A percentile compares a stretch with the other conserved stretches of the same genome.
Evolutionary conservation across 2,113 vertebrate genomes (phyloP).

Genomic region (Thunnus maccoyii): DNA sequence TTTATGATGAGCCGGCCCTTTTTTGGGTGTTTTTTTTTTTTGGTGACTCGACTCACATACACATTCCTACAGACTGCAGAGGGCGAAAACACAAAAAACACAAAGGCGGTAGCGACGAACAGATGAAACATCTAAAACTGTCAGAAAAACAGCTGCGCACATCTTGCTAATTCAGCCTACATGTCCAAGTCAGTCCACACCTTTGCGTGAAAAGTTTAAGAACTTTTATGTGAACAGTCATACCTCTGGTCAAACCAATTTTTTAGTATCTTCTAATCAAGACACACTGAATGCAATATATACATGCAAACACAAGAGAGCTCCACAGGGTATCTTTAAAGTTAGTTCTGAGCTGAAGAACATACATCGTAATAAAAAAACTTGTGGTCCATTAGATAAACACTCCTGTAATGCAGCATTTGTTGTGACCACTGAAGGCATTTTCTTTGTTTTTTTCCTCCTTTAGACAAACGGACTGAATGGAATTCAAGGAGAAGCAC

Average conservation of each 20-base stretch:
- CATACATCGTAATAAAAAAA: neutral
- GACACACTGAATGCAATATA: neutral
- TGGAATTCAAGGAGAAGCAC: conserved; percentile 85
- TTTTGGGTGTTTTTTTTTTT: neutral
- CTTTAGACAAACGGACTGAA: conserved; percentile 83
- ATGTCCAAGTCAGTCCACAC: too few species aligned
- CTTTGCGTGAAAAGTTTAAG: too few species aligned
- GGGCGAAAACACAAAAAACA: neutral
- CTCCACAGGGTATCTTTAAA: conserved; percentile 60
- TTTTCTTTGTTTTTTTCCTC: conserved; percentile 72
- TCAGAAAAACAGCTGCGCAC: neutral
- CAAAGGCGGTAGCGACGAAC: too few species aligned
- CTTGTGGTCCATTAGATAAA: neutral
- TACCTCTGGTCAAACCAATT: too few species aligned
- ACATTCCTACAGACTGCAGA: neutral
- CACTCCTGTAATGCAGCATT: neutral
- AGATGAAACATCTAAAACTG: too few species aligned
- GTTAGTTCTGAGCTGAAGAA: neutral
- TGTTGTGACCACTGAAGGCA: neutral
- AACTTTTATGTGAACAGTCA: too few species aligned
- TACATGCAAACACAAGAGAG: neutral
- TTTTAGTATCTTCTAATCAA: too few species aligned
- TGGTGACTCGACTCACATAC: too few species aligned
- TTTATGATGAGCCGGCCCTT: neutral
- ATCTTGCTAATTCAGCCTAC: neutral